phyloP scores from a whole-genome alignment of 2,797 vertebrate genomes.

The Catharus ustulatus region DNA sequence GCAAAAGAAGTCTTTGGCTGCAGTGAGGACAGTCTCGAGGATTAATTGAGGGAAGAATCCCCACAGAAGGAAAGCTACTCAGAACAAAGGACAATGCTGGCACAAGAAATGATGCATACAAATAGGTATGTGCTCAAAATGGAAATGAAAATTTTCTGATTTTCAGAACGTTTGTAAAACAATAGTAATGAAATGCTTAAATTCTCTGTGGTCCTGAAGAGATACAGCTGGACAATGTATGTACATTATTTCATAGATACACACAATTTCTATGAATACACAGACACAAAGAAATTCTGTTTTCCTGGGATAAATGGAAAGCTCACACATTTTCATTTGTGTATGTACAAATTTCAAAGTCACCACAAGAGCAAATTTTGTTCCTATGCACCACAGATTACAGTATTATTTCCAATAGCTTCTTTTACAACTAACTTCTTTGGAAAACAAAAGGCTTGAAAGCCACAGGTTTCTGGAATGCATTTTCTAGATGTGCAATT shows the following conservation, averaged over 20 bases:
- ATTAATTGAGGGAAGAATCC: not conserved
- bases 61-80: not conserved
- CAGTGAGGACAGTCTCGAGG: not conserved
- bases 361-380: not conserved
- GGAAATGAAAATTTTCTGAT: not conserved
- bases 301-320: not conserved
- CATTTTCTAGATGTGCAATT: not conserved
- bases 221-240: not conserved
- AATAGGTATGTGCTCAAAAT: not conserved
- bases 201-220: not conserved
- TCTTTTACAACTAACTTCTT: not conserved
- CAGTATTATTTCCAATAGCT: not conserved
- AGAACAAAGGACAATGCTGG: not conserved
- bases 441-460: slow-evolving; percentile 6
- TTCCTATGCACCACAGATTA: not conserved
- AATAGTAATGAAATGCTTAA: not conserved
- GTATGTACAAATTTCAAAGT: not conserved
- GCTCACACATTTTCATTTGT: not conserved
- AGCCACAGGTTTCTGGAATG: not conserved
- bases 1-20: not conserved
- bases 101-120: not conserved
- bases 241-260: not conserved
- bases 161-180: not conserved
- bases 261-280: not conserved
- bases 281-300: not conserved